Evolutionary conservation across 2,797 vertebrate genomes (phyloP).

Genomic region (Pipistrellus nathusii): DNA sequence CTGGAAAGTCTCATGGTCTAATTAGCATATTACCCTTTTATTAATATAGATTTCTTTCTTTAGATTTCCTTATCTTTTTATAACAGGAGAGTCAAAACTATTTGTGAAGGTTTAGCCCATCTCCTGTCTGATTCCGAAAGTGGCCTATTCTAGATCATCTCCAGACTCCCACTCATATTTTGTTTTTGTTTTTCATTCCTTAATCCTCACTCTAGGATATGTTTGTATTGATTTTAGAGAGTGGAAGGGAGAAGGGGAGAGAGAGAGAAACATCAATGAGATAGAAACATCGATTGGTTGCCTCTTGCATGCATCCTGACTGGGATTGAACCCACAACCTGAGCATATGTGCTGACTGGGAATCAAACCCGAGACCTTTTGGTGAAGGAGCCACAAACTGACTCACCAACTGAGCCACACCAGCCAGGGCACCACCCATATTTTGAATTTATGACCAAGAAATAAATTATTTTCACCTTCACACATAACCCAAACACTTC

Average conservation of each 20-base stretch:
- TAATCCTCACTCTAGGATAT: not conserved
- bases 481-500: conserved; percentile 41
- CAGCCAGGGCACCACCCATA: not conserved
- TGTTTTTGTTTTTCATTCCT: not conserved
- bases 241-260: not conserved
- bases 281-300: not conserved
- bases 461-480: conserved; percentile 59
- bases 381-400: not conserved
- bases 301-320: not conserved
- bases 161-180: conserved; percentile 8
- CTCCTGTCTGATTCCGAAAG: conserved; percentile 21
- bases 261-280: not conserved
- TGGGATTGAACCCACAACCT: not conserved
- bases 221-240: not conserved
- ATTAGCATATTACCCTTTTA: too few species aligned
- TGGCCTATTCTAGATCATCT: conserved; percentile 48
- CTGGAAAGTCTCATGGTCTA: too few species aligned
- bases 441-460: conserved; percentile 44
- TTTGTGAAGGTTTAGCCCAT: not conserved
- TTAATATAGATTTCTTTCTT: conserved; percentile 10
- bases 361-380: not conserved
- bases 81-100: conserved; percentile 40
- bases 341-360: not conserved
- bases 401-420: not conserved
- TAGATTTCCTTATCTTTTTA: conserved; percentile 46